phyloP scores from a whole-genome alignment of 53 echinoderm and acorn worm genomes.

The Hippasteria phrygiana region DNA sequence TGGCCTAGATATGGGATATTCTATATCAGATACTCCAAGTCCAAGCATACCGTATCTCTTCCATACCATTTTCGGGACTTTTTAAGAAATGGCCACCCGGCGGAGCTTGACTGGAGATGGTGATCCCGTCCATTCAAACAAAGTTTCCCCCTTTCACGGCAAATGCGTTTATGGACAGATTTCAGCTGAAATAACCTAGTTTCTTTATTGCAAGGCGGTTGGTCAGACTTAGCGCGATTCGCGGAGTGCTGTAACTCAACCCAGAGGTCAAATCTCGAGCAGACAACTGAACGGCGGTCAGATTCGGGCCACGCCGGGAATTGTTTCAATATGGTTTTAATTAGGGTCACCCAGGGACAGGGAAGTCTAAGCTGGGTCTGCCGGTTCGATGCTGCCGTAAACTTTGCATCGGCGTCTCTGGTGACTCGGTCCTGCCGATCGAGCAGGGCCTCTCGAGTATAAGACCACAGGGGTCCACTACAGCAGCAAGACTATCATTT shows the following conservation, averaged over 20 bases:
- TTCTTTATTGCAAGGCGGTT: not conserved
- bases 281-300: conserved; percentile 42
- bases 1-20: conserved; percentile 56
- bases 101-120: not conserved
- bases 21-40: conserved; percentile 13
- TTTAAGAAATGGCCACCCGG: not conserved
- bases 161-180: not conserved
- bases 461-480: not conserved
- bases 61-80: conserved; percentile 17
- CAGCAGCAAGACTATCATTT: not conserved
- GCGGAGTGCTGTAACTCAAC: not conserved
- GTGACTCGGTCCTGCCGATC: not conserved
- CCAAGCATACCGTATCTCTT: conserved; percentile 1
- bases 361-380: not conserved
- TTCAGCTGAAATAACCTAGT: not conserved
- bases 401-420: conserved; percentile 3
- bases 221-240: conserved; percentile 16
- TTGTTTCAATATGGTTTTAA: conserved; percentile 58
- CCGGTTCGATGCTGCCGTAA: conserved; percentile 15
- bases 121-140: not conserved
- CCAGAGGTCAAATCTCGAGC: conserved; percentile 40
- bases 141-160: not conserved
- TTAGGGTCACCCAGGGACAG: conserved; percentile 50
- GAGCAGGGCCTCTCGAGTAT: not conserved
- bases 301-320: conserved; percentile 21